Evolutionary conservation across 2,797 vertebrate genomes (phyloP).

Genomic region (Stomatorhinus walkeri): DNA sequence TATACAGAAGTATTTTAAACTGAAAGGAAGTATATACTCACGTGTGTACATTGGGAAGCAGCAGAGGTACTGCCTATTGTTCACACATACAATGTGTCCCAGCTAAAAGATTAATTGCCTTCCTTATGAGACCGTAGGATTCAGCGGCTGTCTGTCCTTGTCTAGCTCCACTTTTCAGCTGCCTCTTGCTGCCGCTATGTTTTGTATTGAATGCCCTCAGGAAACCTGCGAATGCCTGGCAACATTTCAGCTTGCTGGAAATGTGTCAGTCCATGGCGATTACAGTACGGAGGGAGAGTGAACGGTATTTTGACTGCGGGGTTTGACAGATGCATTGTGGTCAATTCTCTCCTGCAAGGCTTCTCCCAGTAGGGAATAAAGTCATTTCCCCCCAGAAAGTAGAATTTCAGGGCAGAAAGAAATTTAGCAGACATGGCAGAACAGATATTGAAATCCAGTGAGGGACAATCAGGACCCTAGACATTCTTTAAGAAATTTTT

Average conservation of each 20-base stretch:
- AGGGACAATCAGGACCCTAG: slow-evolving; percentile 9
- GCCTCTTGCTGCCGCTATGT: not conserved
- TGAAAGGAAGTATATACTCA: not conserved
- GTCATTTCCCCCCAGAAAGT: slow-evolving; percentile 12
- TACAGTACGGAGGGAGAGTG: not conserved
- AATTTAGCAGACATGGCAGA: slow-evolving; percentile 22
- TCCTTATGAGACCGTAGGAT: not conserved
- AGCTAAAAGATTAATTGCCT: slow-evolving; percentile 10
- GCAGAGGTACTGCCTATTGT: not conserved
- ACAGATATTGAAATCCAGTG: slow-evolving; percentile 23
- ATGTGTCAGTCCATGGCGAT: not conserved
- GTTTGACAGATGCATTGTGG: not conserved
- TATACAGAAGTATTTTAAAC: not conserved
- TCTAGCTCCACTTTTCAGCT: not conserved
- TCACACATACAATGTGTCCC: not conserved
- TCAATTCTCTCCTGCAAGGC: not conserved
- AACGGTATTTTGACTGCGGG: not conserved
- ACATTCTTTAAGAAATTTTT: slow-evolving; percentile 27
- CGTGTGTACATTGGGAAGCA: not conserved
- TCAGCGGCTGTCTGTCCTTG: slow-evolving; percentile 6
- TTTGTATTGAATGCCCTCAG: not conserved
- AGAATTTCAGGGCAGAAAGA: slow-evolving; percentile 10
- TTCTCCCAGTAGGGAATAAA: slow-evolving; percentile 8
- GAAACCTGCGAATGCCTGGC: not conserved
- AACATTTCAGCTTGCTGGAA: not conserved